These are phyloP conservation scores for Hirtodrosophila confusa DNA, from an alignment of 2,888 invertebrate genomes.

Conservation along the genomic window DNA sequence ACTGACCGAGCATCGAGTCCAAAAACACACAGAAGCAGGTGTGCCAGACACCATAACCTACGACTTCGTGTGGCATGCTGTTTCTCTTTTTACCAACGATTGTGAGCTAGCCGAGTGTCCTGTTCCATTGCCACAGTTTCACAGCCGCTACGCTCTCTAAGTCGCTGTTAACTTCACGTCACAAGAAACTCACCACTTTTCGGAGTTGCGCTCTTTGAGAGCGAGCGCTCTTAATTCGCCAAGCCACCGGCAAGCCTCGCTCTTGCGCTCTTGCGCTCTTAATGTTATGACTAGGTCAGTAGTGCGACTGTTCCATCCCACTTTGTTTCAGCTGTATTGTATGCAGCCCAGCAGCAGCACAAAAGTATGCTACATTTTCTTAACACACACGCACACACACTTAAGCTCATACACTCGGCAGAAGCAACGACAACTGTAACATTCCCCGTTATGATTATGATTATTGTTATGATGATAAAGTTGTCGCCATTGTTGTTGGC, in stretches of 20 bases:
- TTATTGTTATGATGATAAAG: slow-evolving; percentile 74
- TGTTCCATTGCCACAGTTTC: slow-evolving; percentile 39
- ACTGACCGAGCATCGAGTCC: slow-evolving; percentile 41
- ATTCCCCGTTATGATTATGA: slow-evolving; percentile 69
- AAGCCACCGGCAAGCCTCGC: background rate
- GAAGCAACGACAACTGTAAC: slow-evolving; percentile 46
- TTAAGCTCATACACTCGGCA: background rate
- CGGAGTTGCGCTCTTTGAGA: slow-evolving; percentile 65
- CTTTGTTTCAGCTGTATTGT: slow-evolving; percentile 43
- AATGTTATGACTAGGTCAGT: slow-evolving; percentile 78
- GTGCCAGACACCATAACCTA: slow-evolving; percentile 50
- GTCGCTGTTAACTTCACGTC: slow-evolving; percentile 54
- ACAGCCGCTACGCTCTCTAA: slow-evolving; percentile 36
- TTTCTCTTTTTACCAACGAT: slow-evolving; percentile 5
- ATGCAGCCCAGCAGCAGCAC: slow-evolving; percentile 46
- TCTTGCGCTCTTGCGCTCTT: slow-evolving; percentile 17
- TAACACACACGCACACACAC: slow-evolving; percentile 20
- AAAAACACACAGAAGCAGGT: slow-evolving; percentile 43
- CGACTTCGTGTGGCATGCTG: slow-evolving; percentile 9
- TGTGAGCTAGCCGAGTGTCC: slow-evolving; percentile 9
- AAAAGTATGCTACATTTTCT: slow-evolving; percentile 59
- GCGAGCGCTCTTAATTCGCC: slow-evolving; percentile 51
- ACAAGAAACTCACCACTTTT: slow-evolving; percentile 68
- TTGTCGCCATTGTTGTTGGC: slow-evolving; percentile 33
- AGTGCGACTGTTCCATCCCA: slow-evolving; percentile 57